Conservation (phyloP, 2,888 invertebrate genomes). For the Ophraella communa region DNA sequence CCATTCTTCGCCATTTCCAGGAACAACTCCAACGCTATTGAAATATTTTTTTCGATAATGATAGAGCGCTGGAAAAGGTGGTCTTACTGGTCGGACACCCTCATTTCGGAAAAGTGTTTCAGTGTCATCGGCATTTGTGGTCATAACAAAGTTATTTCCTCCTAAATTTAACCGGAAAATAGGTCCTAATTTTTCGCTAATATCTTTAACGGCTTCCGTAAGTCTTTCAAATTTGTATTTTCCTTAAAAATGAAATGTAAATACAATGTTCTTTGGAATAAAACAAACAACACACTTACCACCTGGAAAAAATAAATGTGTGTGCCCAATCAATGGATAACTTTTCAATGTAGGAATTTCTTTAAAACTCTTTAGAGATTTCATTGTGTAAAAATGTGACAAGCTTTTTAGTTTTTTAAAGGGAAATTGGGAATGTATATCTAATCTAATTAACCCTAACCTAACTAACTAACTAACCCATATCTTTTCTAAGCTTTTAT, state of each 20-base stretch:
- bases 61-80: constrained; percentile 63
- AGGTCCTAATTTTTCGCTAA: constrained; percentile 60
- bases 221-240: constrained; percentile 54
- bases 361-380: constrained; percentile 40
- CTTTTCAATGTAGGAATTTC: constrained; percentile 48
- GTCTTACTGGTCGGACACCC: constrained; percentile 62
- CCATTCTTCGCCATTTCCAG: constrained; percentile 68
- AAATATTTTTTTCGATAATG: constrained; percentile 59
- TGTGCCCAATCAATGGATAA: constrained; percentile 54
- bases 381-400: not conserved
- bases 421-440: too few relatives aligned
- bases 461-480: too few relatives aligned
- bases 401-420: not conserved
- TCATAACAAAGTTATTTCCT: constrained; percentile 59
- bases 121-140: constrained; percentile 63
- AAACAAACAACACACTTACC: constrained; percentile 45
- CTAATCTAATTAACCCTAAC: too few relatives aligned
- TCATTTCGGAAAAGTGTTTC: constrained; percentile 61
- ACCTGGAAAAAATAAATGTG: constrained; percentile 55
- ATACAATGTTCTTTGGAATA: constrained; percentile 17
- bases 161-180: constrained; percentile 60
- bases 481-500: too few relatives aligned
- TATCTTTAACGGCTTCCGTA: constrained; percentile 59
- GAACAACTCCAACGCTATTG: constrained; percentile 63
- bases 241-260: constrained; percentile 45